Conservation (phyloP, 2,113 vertebrate species). For the Siniperca knerii region DNA sequence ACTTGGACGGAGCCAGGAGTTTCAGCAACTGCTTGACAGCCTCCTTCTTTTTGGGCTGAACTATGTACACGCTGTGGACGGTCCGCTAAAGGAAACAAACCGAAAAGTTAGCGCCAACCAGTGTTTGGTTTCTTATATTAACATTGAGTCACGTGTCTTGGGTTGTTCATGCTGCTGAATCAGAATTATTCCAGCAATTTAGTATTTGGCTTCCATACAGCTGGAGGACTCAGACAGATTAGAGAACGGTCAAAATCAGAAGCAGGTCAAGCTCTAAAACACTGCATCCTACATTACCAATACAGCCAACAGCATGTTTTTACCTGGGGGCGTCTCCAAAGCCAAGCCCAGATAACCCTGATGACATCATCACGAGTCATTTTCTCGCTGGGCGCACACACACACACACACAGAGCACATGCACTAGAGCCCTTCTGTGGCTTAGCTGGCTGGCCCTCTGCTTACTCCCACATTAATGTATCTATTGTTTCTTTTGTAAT, state of each 20-base stretch:
- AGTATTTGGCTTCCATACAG: background rate
- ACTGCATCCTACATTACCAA: background rate
- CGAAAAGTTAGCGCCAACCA: no score
- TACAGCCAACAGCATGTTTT: background rate
- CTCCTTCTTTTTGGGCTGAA: conserved; percentile 81
- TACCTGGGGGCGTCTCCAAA: no score
- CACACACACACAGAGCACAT: no score
- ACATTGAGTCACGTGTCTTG: background rate
- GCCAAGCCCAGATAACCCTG: no score
- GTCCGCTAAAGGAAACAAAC: conserved; percentile 22
- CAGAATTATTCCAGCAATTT: background rate
- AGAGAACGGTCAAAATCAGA: background rate
- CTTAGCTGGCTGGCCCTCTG: no score
- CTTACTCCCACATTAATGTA: no score
- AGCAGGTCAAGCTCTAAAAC: background rate
- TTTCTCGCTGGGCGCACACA: no score
- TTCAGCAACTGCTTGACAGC: conserved; percentile 74
- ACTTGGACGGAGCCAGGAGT: conserved; percentile 63
- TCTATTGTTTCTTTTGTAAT: no score
- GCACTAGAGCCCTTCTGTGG: no score
- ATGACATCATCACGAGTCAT: no score
- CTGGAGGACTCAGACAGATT: background rate
- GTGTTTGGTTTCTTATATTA: no score
- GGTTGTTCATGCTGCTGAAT: background rate
- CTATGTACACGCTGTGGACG: conserved; percentile 76